Evolutionary conservation across 2,888 invertebrate species (phyloP).

Genomic region (Lamellibrachia columna): DNA sequence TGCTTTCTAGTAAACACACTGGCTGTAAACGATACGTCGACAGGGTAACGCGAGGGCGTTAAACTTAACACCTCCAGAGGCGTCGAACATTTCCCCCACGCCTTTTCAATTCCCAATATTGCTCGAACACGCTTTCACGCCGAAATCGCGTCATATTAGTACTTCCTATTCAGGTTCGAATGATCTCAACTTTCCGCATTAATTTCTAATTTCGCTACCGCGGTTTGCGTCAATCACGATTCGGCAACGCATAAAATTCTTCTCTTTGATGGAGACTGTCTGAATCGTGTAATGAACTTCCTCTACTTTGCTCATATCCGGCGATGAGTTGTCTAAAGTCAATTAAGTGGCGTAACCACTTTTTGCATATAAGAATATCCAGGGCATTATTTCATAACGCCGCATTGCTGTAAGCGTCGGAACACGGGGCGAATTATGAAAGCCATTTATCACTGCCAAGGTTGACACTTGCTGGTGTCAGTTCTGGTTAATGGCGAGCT

Average conservation of each 20-base stretch:
- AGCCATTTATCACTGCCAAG: background rate
- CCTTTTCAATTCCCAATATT: background rate
- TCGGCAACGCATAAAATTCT: background rate
- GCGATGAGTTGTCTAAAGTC: background rate
- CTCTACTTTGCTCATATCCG: background rate
- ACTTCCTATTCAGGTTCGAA: background rate
- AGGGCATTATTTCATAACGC: background rate
- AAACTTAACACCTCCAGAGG: background rate
- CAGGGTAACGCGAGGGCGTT: background rate
- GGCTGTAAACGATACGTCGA: background rate
- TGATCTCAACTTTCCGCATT: background rate
- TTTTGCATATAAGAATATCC: background rate
- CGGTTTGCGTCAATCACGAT: background rate
- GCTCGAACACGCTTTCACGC: background rate
- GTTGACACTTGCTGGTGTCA: background rate
- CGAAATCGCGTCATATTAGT: background rate
- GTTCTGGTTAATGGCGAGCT: background rate
- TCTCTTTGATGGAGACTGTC: background rate
- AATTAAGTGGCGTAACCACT: background rate
- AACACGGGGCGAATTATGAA: background rate
- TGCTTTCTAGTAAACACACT: too few relatives aligned
- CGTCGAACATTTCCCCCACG: background rate
- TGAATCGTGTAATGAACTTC: background rate
- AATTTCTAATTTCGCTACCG: background rate
- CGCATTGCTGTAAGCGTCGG: background rate